A percentile compares a stretch with the other conserved stretches of the same genome.
phyloP scores from a whole-genome alignment of 1,140 invertebrate genomes.

The Drosophila paulistorum region DNA sequence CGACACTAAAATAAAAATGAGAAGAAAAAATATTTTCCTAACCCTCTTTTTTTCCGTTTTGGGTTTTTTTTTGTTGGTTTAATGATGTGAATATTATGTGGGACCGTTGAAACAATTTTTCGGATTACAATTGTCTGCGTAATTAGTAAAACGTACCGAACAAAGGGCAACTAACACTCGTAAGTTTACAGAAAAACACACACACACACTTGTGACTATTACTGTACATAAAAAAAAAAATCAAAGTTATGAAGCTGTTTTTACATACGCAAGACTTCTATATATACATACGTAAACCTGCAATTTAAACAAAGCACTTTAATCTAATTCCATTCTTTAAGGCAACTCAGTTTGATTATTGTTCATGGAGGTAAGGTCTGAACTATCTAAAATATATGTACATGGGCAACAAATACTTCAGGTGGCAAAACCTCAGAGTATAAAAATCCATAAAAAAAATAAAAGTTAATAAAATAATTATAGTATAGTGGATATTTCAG shows the following conservation, averaged over 20 bases:
- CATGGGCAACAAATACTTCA: neutral
- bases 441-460: too few relatives aligned
- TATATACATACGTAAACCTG: neutral
- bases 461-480: too few relatives aligned
- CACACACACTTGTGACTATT: neutral
- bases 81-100: slow-evolving; percentile 52
- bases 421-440: neutral
- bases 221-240: neutral
- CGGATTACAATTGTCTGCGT: slow-evolving; percentile 40
- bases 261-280: neutral
- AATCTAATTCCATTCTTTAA: slow-evolving; percentile 1
- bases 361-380: neutral
- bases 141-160: slow-evolving; percentile 28
- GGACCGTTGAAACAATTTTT: slow-evolving; percentile 29
- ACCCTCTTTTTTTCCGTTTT: slow-evolving; percentile 35
- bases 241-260: slow-evolving; percentile 4
- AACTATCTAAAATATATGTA: neutral
- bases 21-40: slow-evolving; percentile 19
- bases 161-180: slow-evolving; percentile 24
- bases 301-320: neutral
- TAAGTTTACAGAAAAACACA: slow-evolving; percentile 7
- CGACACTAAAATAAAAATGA: slow-evolving; percentile 9
- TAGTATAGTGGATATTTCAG: too few relatives aligned
- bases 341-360: neutral
- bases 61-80: slow-evolving; percentile 5